These are phyloP conservation scores for Megalops atlanticus DNA, from an alignment of 2,113 vertebrate species.

Conservation along the genomic window DNA sequence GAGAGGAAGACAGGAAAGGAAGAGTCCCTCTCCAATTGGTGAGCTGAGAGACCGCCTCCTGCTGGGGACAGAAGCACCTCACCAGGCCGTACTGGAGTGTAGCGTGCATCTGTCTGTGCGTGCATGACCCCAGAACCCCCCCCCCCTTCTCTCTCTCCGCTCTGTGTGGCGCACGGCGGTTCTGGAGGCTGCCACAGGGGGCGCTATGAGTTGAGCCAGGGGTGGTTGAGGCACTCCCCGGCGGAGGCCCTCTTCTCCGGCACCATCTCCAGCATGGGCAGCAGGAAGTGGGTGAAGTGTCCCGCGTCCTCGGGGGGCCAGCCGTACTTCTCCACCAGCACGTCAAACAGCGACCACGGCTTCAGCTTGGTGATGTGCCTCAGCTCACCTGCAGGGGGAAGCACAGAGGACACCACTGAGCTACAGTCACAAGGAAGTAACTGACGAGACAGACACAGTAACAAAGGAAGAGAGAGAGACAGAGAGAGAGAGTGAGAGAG, in stretches of 20 bases:
- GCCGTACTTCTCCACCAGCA: constrained; percentile 92
- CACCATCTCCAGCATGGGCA: constrained; percentile 90
- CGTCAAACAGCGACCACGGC: constrained; percentile 90
- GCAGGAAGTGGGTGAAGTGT: constrained; percentile 91
- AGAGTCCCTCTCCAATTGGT: constrained; percentile 15
- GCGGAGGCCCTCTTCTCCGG: constrained; percentile 88
- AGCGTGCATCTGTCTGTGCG: not conserved
- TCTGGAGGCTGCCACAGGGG: constrained; percentile 27
- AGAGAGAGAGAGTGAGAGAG: too few relatives aligned
- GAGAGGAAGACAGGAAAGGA: constrained; percentile 10
- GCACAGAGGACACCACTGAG: not conserved
- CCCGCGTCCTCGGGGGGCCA: constrained; percentile 87
- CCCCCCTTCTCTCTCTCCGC: not conserved
- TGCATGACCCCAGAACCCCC: not conserved
- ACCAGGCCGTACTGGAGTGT: constrained; percentile 9
- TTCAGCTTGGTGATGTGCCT: constrained; percentile 92
- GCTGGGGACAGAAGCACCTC: not conserved
- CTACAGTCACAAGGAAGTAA: not conserved
- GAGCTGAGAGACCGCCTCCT: not conserved
- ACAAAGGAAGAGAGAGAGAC: not conserved
- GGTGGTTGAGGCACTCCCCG: constrained; percentile 89
- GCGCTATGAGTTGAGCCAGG: constrained; percentile 85
- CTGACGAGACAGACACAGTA: not conserved
- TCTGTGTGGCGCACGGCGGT: constrained; percentile 6
- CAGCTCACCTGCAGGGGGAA: constrained; percentile 76